Evolutionary conservation across 2,888 invertebrate species (phyloP).

Genomic region (Himalopsyche tibetana): DNA sequence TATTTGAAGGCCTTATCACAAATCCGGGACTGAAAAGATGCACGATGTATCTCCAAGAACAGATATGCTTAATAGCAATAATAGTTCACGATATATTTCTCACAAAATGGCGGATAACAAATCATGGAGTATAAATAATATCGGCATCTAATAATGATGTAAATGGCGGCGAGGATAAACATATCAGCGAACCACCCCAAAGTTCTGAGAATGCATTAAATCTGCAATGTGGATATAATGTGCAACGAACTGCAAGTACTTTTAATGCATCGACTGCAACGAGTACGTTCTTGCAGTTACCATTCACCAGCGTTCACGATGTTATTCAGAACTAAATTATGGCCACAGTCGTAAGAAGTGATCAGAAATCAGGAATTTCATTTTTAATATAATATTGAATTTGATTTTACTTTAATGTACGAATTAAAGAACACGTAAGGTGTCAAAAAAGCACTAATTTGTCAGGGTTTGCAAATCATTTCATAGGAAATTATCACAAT

Average conservation of each 20-base stretch:
- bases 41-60: not conserved
- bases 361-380: too few relatives aligned
- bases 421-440: too few relatives aligned
- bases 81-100: not conserved
- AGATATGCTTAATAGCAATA: too few relatives aligned
- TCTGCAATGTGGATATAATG: not conserved
- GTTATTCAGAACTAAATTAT: not conserved
- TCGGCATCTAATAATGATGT: not conserved
- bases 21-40: not conserved
- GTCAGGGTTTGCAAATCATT: too few relatives aligned
- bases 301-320: not conserved
- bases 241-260: not conserved
- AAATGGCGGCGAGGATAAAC: not conserved
- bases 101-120: not conserved
- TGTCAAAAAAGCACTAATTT: too few relatives aligned
- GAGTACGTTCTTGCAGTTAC: not conserved
- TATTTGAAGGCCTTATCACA: too few relatives aligned
- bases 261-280: not conserved
- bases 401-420: too few relatives aligned
- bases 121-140: not conserved
- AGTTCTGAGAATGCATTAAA: conserved; percentile 25
- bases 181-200: conserved; percentile 15
- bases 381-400: too few relatives aligned
- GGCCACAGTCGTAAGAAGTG: too few relatives aligned
- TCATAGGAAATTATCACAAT: too few relatives aligned